phyloP scores from a whole-genome alignment of 2,113 vertebrate genomes.

The Gymnobelideus leadbeateri region DNA sequence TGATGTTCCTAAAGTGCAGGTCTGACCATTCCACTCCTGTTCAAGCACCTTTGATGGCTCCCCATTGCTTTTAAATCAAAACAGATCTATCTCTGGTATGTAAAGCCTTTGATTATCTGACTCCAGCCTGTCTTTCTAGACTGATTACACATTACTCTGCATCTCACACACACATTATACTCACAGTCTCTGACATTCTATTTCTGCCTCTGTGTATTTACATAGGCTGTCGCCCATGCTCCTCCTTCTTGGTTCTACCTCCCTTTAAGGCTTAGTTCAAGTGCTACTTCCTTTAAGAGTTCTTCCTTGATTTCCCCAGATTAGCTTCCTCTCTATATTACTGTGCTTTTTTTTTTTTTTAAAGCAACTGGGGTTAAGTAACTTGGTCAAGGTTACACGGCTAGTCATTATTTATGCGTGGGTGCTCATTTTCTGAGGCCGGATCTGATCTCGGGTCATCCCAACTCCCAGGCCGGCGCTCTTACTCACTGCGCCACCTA shows the following conservation, averaged over 20 bases:
- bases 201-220: background rate
- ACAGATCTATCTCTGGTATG: background rate
- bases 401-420: no score
- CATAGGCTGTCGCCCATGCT: background rate
- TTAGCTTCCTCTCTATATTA: background rate
- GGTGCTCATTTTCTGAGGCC: no score
- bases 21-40: background rate
- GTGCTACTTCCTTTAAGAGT: background rate
- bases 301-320: background rate
- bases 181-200: background rate
- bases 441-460: no score
- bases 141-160: background rate
- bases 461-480: no score
- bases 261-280: no score
- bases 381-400: no score
- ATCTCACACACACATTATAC: background rate
- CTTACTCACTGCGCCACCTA: no score
- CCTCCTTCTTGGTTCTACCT: background rate
- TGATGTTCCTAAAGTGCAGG: background rate
- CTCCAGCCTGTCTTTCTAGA: background rate
- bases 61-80: background rate
- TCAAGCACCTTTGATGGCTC: background rate
- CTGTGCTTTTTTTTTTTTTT: background rate
- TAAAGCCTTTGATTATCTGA: background rate
- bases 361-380: no score